These are phyloP conservation scores for Venturia canescens DNA, from an alignment of 1,140 invertebrate genomes.

Conservation along the genomic window DNA sequence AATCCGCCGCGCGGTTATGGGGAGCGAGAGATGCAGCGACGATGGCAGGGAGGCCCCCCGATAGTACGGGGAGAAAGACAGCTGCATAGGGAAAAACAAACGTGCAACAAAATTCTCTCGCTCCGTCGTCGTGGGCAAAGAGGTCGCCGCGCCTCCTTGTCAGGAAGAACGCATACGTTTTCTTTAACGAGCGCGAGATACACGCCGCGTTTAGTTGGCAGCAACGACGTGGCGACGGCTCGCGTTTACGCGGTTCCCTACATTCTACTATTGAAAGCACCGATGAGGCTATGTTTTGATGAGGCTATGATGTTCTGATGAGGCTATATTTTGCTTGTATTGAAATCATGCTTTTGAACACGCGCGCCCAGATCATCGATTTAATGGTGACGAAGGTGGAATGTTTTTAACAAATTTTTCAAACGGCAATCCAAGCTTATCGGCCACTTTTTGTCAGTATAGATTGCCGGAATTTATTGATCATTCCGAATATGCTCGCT, in stretches of 20 bases:
- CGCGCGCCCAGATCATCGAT: no score
- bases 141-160: slow-evolving; percentile 55
- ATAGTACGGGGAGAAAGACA: not conserved
- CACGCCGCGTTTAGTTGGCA: not conserved
- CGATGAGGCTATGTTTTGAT: no score
- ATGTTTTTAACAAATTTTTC: no score
- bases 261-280: no score
- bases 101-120: slow-evolving; percentile 37
- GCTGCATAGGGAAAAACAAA: slow-evolving; percentile 6
- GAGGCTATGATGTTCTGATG: no score
- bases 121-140: slow-evolving; percentile 47
- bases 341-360: no score
- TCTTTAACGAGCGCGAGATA: slow-evolving; percentile 58
- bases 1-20: slow-evolving; percentile 22
- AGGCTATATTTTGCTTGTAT: no score
- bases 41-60: not conserved
- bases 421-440: no score
- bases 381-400: no score
- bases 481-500: no score
- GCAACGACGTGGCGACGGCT: slow-evolving; percentile 5
- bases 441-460: no score
- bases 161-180: slow-evolving; percentile 61
- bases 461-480: no score
- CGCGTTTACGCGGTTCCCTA: slow-evolving; percentile 44
- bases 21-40: not conserved